Evolutionary conservation across 1,140 invertebrate species (phyloP).

Genomic region (Coelopa frigida): DNA sequence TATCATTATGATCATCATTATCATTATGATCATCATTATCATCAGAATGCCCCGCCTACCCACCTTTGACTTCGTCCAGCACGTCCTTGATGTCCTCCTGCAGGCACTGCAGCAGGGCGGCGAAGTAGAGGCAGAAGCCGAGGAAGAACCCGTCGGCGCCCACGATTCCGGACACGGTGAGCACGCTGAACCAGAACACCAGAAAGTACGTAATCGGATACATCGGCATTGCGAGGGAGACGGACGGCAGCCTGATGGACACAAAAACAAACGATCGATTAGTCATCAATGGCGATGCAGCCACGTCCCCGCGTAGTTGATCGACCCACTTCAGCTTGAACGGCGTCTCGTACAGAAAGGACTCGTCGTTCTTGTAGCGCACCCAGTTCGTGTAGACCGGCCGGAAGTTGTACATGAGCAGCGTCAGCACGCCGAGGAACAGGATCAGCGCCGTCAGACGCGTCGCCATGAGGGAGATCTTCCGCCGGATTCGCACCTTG

Average conservation of each 20-base stretch:
- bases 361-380: slow-evolving; percentile 19
- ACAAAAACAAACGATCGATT: too few relatives aligned
- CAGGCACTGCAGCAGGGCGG: slow-evolving; percentile 23
- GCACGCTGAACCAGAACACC: slow-evolving; percentile 36
- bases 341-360: slow-evolving; percentile 35
- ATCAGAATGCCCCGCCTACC: too few relatives aligned
- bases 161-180: slow-evolving; percentile 31
- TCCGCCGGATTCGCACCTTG: slow-evolving; percentile 17
- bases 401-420: slow-evolving; percentile 30
- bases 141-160: slow-evolving; percentile 35
- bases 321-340: slow-evolving; percentile 38
- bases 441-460: slow-evolving; percentile 21
- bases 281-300: too few relatives aligned
- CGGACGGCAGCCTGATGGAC: slow-evolving; percentile 29
- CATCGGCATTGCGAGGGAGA: slow-evolving; percentile 24
- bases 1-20: too few relatives aligned
- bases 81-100: slow-evolving; percentile 26
- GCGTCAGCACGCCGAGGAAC: slow-evolving; percentile 23
- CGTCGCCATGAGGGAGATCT: slow-evolving; percentile 23
- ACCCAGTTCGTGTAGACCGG: slow-evolving; percentile 24
- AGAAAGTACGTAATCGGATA: slow-evolving; percentile 33
- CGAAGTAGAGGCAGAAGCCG: slow-evolving; percentile 31
- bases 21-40: too few relatives aligned
- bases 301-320: too few relatives aligned
- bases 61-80: too few relatives aligned